Base-by-base conservation (phyloP, 2,113 vertebrate genomes). In the Naja naja region DNA sequence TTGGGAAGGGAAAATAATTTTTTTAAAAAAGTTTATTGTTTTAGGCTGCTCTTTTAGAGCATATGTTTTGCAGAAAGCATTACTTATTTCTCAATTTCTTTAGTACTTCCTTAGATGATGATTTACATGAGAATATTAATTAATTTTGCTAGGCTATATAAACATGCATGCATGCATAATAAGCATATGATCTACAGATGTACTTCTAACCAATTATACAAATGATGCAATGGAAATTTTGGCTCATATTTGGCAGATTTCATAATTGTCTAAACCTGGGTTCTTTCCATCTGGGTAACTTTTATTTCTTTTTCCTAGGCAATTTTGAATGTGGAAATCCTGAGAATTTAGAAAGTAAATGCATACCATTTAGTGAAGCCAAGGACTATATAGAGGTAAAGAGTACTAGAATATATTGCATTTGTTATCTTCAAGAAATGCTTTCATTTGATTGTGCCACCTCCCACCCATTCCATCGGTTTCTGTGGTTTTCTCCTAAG, bases 241-340 rank as follows among this genome's bases (percentile, higher is more conserved):
- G 94, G 89, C 93, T 94, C 25, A 87, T 94, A 43, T 25, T 94
- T 88, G 60, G 22, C 87, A 87, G 12, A 34, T 87, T 94, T 92
- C 87, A 64, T 88, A 92, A 91, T 88, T 60, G 49, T 94, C 90
- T 0, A 0, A 94, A 49, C 64, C 30, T 90, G 47, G 0, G 0
- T n/a, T 27, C 30, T 92, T 96, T 95, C 74, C 47, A 0, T 93
- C 89, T 90, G 54, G 69, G 85, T 89, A 89, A 58, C 30, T 64
- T 55, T 92, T 34, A 45, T n/a, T 39, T 5, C 88, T 45, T 47
- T 56, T 60, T 88, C 85, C 91, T 47, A 98, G 98, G 98, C 96
- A 98, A 97, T 96, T 98, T 98, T 96, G 98, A 98, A 90, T 98
- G 98, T 87, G 98, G 98, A 93, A 98, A 98, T 91, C 97, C 98